phyloP scores from a whole-genome alignment of 2,113 vertebrate species.

The Erinaceus europaeus region DNA sequence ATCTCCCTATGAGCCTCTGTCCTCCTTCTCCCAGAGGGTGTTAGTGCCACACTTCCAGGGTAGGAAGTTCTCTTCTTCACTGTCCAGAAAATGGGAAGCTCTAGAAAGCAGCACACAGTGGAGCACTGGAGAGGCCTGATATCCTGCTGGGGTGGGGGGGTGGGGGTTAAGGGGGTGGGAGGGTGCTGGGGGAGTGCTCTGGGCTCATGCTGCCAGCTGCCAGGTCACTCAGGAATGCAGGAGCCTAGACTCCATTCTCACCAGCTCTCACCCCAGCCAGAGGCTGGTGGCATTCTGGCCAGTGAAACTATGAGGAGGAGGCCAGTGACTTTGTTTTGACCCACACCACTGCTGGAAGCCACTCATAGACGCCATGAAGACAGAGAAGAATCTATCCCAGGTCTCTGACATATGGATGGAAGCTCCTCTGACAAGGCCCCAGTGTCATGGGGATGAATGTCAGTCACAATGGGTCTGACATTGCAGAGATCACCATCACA shows the following conservation, averaged over 20 bases:
- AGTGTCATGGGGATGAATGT: too few relatives aligned
- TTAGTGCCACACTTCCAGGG: not conserved
- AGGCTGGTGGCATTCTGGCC: too few relatives aligned
- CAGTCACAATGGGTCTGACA: too few relatives aligned
- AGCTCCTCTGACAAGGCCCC: not conserved
- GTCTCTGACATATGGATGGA: not conserved
- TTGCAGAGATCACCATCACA: not conserved
- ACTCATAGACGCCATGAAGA: not conserved
- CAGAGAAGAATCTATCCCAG: too few relatives aligned
- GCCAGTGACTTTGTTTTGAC: not conserved
- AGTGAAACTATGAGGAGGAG: too few relatives aligned
- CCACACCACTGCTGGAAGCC: not conserved
- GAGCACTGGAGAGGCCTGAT: not conserved
- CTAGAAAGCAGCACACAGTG: not conserved
- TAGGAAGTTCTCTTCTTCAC: not conserved
- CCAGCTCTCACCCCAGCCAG: not conserved
- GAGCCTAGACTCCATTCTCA: not conserved
- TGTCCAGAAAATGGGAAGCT: slow-evolving; percentile 36
- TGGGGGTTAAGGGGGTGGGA: too few relatives aligned
- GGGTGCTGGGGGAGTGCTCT: too few relatives aligned
- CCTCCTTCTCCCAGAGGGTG: slow-evolving; percentile 37
- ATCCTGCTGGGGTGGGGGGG: too few relatives aligned
- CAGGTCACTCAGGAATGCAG: not conserved
- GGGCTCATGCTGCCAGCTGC: not conserved
- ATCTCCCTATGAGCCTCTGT: not conserved